Evolutionary conservation across 37 sponge, comb jelly and placozoan genomes (phyloP), one percentile per base, ranked within the genome.

Genomic region (Agelas oroides): DNA sequence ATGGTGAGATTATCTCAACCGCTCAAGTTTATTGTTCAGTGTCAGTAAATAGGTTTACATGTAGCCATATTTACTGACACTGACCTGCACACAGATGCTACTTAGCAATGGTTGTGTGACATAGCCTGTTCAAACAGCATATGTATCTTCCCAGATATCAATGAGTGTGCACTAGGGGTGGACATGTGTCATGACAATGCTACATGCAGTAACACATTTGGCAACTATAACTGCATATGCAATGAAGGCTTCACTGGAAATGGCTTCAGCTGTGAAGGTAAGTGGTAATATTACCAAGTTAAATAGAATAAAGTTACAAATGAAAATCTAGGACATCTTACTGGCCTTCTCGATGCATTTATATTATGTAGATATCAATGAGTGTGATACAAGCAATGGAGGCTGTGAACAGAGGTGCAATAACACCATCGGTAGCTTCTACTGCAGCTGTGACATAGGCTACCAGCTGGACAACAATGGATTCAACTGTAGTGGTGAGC

Each of bases 401-500:
- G 59, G 59, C 28, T 75, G 75, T 52, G 57, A 54, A 15, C 59
- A 75, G 32, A 30, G 5, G 13, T 75, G 86, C 25, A 24, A 21
- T 17, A 77, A 85, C 68, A 85, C 78, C 15, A 40, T 63, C 69
- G 86, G 86, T 32, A 72, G 73, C 66, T 85, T 46, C 25, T 59
- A 30, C 6, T 85, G 86, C n/a, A 40, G 20, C 5, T 85, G 86
- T 58, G 37, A 58, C 23, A 33, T 23, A 54, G 86, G 86, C 15
- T 85, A 75, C 27, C n/a, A 18, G 21, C 72, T 71, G 20, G 72
- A 71, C 25, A 19, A 12, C 5, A 24, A 71, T 71, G 17, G 18
- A 18, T 20, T n/a, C 72, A 71, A 30, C n/a, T 71, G 72, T 17
- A 72, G 19, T 19, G 69, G 34, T 67, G 6, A 46, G 46, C 35